Conservation (phyloP, 1,140 invertebrate genomes). For the Sinella curviseta region DNA sequence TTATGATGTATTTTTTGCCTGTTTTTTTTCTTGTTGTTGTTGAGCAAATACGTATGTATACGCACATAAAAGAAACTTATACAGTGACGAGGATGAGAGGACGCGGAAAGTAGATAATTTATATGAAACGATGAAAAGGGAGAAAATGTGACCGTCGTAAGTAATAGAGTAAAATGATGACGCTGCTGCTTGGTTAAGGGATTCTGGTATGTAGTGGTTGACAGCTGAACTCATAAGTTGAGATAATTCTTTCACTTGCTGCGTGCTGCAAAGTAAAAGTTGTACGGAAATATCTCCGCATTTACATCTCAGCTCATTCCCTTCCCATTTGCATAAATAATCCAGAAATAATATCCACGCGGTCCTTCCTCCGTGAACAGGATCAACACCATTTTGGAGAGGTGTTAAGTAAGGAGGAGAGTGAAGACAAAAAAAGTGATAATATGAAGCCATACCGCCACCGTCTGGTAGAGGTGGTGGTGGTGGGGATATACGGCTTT, state of each 20-base stretch:
- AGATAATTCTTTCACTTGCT: slow-evolving; percentile 10
- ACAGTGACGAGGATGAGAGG: not conserved
- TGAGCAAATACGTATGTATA: not conserved
- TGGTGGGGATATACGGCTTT: too few species aligned
- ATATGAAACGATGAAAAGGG: slow-evolving; percentile 5
- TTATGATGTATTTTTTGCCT: not conserved
- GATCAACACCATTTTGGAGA: too few species aligned
- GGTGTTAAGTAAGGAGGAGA: too few species aligned
- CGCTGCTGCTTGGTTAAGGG: not conserved
- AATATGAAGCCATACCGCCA: too few species aligned
- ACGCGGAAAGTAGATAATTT: slow-evolving; percentile 12
- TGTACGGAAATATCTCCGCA: not conserved
- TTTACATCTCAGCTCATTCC: too few species aligned
- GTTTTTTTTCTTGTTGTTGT: not conserved
- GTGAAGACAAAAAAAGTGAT: too few species aligned
- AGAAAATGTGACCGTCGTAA: not conserved
- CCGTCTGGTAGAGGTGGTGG: too few species aligned
- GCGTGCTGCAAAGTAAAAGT: too few species aligned
- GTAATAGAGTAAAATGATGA: not conserved
- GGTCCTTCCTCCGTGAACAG: too few species aligned
- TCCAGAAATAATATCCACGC: too few species aligned
- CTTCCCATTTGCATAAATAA: too few species aligned
- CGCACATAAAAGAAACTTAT: not conserved
- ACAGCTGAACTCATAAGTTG: slow-evolving; percentile 17
- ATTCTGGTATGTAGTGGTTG: not conserved